These are phyloP conservation scores for Nilaparvata lugens DNA, from an alignment of 1,140 invertebrate species.

Conservation along the genomic window DNA sequence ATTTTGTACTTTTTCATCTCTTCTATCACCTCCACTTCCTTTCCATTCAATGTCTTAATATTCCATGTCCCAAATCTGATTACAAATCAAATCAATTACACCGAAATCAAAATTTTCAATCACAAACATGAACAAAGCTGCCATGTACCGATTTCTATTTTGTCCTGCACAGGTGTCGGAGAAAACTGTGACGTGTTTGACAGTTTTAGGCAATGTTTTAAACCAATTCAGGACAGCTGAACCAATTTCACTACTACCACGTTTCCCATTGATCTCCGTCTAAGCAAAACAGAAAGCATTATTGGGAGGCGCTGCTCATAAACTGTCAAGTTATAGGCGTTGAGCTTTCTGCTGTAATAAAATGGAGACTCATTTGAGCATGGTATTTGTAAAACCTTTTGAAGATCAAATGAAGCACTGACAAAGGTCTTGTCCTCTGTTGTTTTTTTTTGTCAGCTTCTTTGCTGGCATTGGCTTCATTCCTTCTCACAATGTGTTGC, in stretches of 20 bases:
- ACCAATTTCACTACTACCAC: neutral
- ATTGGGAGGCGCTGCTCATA: neutral
- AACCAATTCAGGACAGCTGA: neutral
- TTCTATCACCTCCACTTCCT: no score
- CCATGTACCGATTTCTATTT: neutral
- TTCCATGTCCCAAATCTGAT: no score
- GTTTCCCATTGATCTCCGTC: neutral
- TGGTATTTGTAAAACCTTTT: conserved; percentile 23
- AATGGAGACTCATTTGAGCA: conserved; percentile 18
- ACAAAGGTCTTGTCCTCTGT: no score
- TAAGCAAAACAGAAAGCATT: neutral
- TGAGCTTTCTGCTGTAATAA: neutral
- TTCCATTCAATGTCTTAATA: no score
- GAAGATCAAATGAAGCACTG: no score
- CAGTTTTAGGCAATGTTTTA: neutral
- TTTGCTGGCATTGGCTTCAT: no score
- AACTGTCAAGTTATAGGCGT: neutral
- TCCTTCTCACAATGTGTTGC: no score
- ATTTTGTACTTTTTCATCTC: no score
- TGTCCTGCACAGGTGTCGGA: neutral
- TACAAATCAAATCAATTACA: no score
- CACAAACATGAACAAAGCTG: neutral
- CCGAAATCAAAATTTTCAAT: neutral
- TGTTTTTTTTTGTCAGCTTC: no score
- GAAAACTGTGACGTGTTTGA: neutral